phyloP scores from a whole-genome alignment of 2,888 invertebrate genomes.

The Pheosia gnoma region DNA sequence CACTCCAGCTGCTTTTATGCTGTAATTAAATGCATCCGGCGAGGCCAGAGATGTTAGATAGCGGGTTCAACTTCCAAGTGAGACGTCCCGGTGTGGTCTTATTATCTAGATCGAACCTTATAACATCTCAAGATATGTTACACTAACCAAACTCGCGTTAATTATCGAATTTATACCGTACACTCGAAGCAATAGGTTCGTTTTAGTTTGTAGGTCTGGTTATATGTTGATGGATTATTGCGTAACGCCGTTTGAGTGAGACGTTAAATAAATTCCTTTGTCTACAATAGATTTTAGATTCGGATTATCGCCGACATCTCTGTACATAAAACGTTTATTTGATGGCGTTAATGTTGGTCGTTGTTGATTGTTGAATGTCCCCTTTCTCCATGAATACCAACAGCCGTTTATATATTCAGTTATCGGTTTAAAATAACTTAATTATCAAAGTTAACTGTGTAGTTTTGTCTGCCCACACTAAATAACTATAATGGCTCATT shows the following conservation, averaged over 20 bases:
- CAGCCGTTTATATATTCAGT: background rate
- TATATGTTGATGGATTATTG: background rate
- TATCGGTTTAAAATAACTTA: background rate
- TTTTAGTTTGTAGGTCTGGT: background rate
- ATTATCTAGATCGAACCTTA: conserved; percentile 65
- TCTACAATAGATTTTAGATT: conserved; percentile 41
- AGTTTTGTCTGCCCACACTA: background rate
- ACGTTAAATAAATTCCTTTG: conserved; percentile 39
- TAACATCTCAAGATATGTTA: background rate
- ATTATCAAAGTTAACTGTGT: background rate
- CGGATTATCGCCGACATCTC: conserved; percentile 3
- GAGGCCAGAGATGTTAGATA: conserved; percentile 68
- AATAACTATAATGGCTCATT: background rate
- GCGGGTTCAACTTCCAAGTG: conserved; percentile 63
- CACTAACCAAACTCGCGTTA: background rate
- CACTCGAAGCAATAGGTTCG: background rate
- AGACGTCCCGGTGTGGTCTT: conserved; percentile 76
- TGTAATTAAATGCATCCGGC: conserved; percentile 57
- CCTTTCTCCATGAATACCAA: background rate
- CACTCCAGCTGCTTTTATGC: conserved; percentile 53
- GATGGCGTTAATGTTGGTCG: conserved; percentile 2
- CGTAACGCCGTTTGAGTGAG: conserved; percentile 29
- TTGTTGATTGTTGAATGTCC: background rate
- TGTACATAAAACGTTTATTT: conserved; percentile 7
- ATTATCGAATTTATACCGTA: background rate